phyloP scores from a whole-genome alignment of 2,113 vertebrate species.

The Grammomys dolichurus region DNA sequence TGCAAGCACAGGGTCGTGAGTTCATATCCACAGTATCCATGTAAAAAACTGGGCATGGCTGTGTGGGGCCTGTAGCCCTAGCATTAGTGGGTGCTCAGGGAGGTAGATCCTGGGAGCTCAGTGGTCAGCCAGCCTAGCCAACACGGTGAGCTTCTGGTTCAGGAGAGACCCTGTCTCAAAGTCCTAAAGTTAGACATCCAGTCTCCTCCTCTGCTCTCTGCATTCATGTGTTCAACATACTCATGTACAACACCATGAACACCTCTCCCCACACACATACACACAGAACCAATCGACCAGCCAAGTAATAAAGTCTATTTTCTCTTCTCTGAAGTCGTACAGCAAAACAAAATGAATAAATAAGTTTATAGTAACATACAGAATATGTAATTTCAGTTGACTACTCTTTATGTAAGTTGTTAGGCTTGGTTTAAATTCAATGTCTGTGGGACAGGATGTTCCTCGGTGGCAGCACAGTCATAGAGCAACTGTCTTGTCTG shows the following conservation, averaged over 20 bases:
- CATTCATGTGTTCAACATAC: no score
- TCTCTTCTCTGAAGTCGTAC: constrained; percentile 52
- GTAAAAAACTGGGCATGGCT: not conserved
- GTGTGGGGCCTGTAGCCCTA: not conserved
- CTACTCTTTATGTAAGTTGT: constrained; percentile 9
- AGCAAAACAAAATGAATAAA: constrained; percentile 42
- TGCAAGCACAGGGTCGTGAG: not conserved
- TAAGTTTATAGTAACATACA: constrained; percentile 19
- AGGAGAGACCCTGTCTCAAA: no score
- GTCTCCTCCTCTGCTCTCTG: not conserved
- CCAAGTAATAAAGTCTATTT: constrained; percentile 33
- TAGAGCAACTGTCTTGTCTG: not conserved
- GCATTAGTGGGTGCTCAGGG: not conserved
- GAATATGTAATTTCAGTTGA: constrained; percentile 28
- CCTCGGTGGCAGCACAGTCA: not conserved
- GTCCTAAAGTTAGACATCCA: no score
- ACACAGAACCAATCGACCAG: not conserved
- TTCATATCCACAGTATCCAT: not conserved
- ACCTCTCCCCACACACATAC: no score
- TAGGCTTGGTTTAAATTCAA: constrained; percentile 30
- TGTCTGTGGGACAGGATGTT: not conserved
- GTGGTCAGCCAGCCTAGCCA: not conserved
- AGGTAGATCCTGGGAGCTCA: not conserved
- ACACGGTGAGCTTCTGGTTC: not conserved
- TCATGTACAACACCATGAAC: not conserved